A percentile compares a stretch with the other conserved stretches of the same genome.
Conservation (phyloP, 2,113 vertebrate species). For the Apistogramma diplotaenia region DNA sequence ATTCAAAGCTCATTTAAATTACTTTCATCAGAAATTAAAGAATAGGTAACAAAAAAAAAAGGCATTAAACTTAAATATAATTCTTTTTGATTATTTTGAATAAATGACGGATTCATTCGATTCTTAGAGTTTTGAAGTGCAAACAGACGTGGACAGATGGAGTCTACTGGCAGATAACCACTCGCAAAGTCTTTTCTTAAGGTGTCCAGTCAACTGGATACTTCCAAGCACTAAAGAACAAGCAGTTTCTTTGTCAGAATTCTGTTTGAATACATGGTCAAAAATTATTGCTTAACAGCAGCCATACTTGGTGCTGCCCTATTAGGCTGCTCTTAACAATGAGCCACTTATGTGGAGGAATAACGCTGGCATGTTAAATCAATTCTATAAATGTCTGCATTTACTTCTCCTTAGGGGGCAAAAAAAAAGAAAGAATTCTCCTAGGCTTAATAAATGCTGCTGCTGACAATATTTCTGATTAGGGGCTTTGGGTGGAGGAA, state of each 20-base stretch:
- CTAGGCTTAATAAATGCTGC: conserved; percentile 73
- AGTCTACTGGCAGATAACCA: conserved; percentile 40
- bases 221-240: conserved; percentile 23
- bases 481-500: conserved; percentile 57
- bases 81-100: not conserved
- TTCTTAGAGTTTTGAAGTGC: conserved; percentile 20
- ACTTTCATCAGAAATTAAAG: not conserved
- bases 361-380: conserved; percentile 72
- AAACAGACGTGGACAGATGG: conserved; percentile 54
- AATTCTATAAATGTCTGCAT: conserved; percentile 78
- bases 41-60: not conserved
- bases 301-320: conserved; percentile 31
- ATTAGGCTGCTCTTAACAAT: conserved; percentile 63
- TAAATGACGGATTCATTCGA: conserved; percentile 32
- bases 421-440: conserved; percentile 73
- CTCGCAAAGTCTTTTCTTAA: conserved; percentile 16
- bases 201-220: not conserved
- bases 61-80: conserved; percentile 4
- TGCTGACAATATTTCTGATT: conserved; percentile 73
- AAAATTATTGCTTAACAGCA: conserved; percentile 31
- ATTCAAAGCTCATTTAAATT: not conserved
- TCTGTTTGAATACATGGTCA: conserved; percentile 36
- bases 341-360: conserved; percentile 70
- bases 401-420: conserved; percentile 72
- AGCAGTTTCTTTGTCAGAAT: not conserved